phyloP scores from a whole-genome alignment of 2,113 vertebrate species.

The Nestor notabilis region DNA sequence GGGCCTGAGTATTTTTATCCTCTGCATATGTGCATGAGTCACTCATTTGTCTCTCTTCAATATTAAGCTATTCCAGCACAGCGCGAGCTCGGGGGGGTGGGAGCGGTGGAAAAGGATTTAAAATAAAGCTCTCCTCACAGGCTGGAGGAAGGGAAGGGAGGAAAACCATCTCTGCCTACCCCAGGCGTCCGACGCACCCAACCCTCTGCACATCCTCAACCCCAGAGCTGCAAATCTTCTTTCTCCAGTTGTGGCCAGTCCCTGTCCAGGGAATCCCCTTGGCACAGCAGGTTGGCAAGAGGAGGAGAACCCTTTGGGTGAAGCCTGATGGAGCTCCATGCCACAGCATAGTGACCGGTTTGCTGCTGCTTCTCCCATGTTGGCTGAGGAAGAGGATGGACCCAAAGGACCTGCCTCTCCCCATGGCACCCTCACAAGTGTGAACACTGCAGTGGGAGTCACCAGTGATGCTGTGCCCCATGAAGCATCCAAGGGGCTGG shows the following conservation, averaged over 20 bases:
- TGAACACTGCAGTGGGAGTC: not conserved
- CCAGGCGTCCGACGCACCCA: not conserved
- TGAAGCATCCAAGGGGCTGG: not conserved
- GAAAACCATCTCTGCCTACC: not conserved
- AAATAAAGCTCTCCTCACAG: not conserved
- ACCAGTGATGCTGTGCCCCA: not conserved
- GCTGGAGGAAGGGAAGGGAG: not conserved
- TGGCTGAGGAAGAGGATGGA: not conserved
- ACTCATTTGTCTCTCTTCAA: slow-evolving; percentile 49
- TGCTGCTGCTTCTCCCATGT: not conserved
- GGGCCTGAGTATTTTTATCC: slow-evolving; percentile 31
- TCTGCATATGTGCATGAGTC: slow-evolving; percentile 29
- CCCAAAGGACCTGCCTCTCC: not conserved
- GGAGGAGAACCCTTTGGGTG: not conserved
- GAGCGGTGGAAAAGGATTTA: not conserved
- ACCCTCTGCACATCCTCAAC: not conserved
- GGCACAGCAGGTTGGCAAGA: not conserved
- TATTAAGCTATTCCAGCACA: slow-evolving; percentile 3
- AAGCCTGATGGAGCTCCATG: not conserved
- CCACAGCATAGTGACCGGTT: rapidly evolving
- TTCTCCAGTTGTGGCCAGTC: not conserved
- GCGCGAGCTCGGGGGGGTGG: not conserved
- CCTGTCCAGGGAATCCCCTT: not conserved
- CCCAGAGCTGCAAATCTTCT: not conserved
- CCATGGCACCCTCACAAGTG: rapidly evolving